Evolutionary conservation across 1,140 invertebrate species (phyloP), one percentile per base, ranked within the genome.

Genomic region (Chelonus insularis): DNA sequence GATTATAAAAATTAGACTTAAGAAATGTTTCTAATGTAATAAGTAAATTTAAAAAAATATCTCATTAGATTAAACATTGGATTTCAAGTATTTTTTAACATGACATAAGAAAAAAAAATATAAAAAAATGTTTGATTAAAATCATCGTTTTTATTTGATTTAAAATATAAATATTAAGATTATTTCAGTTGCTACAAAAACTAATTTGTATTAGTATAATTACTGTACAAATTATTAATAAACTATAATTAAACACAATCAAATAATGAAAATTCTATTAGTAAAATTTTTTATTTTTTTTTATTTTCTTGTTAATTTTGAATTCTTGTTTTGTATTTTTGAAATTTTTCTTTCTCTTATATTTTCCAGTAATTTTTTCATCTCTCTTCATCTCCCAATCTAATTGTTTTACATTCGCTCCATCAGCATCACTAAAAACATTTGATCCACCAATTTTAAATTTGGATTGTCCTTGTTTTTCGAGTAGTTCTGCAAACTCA

Each of bases 401-500:
- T 7, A 89, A 65, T 75, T 89, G 87, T 66, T 88, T 88, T 5
- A 70, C 75, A 63, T 84, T 86, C 2, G 88, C 82, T 63, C 89
- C 89, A 65, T 91, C 88, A 12, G 80, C 83, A 63, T 87, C 87
- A 8, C 83, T 85, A 0, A 89, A 79, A 0, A 83, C 82, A 69
- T 87, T 84, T 54, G 85, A 86, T 11, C 86, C 84, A 11, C 88
- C 88, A 50, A 86, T 83, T 61, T 86, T 87, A 14, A 65, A 25
- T 57, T 84, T 86, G 1, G 83, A 82, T 39, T 82, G 79, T 1
- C 86, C 86, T 21, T 87, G 86, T 61, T 89, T 85, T 72, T 90
- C 89, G 34, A 91, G 68, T 66, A 90, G 81, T 16, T 88, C 87
- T 0, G 89, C 86, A 71, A 90, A 91, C 71, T 90, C 85, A 77